A percentile compares a stretch with the other conserved stretches of the same genome.
Conservation (phyloP, 53 echinoderm and acorn worm species). For the Holothuria scabra region DNA sequence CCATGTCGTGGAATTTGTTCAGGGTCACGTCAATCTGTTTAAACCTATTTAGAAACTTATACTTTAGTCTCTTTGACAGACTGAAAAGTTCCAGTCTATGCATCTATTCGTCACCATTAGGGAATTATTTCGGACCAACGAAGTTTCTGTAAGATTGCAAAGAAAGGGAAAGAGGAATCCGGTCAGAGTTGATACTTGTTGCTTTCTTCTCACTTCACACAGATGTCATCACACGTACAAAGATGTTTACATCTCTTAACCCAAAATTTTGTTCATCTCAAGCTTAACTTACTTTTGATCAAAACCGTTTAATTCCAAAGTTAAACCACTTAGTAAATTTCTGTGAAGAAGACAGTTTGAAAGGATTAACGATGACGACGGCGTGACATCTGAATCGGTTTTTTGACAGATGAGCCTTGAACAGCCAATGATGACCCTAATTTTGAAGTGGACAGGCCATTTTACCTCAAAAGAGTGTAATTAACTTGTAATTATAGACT, state of each 20-base stretch:
- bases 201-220: background rate
- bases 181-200: background rate
- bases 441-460: slow-evolving; percentile 12
- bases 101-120: background rate
- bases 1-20: too few species aligned
- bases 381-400: slow-evolving; percentile 11
- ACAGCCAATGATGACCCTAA: background rate
- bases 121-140: slow-evolving; percentile 1
- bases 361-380: slow-evolving; percentile 4
- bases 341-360: background rate
- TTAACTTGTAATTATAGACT: background rate
- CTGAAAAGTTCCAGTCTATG: background rate
- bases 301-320: slow-evolving; percentile 23
- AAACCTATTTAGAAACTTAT: too few species aligned
- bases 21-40: too few species aligned
- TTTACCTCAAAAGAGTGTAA: too few species aligned
- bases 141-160: too few species aligned
- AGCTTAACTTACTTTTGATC: slow-evolving; percentile 7
- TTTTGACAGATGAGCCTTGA: background rate
- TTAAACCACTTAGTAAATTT: slow-evolving; percentile 34
- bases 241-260: background rate
- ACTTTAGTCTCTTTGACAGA: too few species aligned
- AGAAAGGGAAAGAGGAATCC: background rate
- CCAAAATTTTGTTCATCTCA: background rate
- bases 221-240: background rate